Evolutionary conservation across 2,113 vertebrate species (phyloP).

Genomic region (Eubucco bourcierii): DNA sequence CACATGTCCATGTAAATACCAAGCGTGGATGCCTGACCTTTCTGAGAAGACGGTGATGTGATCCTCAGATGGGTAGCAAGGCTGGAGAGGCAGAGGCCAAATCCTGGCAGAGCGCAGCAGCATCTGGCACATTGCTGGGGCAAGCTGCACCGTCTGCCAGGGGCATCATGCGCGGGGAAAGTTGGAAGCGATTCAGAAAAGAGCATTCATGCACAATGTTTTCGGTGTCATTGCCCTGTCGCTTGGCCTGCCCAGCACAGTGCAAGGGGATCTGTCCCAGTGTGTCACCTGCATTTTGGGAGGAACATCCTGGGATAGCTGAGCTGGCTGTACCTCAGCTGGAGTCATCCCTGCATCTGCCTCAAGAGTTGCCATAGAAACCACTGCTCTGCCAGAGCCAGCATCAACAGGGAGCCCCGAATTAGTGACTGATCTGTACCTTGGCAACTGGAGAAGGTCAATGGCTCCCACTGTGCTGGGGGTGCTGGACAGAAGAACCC

Average conservation of each 20-base stretch:
- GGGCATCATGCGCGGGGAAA: rapidly evolving
- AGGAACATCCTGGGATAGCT: slow-evolving; percentile 69
- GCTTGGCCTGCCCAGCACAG: rapidly evolving
- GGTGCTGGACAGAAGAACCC: neutral
- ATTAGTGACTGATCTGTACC: neutral
- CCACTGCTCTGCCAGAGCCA: slow-evolving; percentile 72
- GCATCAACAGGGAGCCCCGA: slow-evolving; percentile 38
- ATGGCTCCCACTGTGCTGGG: neutral
- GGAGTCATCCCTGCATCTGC: slow-evolving; percentile 64
- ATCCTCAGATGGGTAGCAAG: neutral
- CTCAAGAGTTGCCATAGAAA: slow-evolving; percentile 81
- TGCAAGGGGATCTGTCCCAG: rapidly evolving
- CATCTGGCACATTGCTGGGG: rapidly evolving
- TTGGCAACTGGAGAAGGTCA: neutral
- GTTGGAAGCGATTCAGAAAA: neutral
- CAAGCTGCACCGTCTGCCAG: rapidly evolving
- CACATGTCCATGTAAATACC: slow-evolving; percentile 2
- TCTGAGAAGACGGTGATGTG: neutral
- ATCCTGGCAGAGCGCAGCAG: rapidly evolving
- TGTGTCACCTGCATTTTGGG: slow-evolving; percentile 12
- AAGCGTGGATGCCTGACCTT: neutral
- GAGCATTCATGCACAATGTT: neutral
- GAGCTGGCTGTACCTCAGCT: slow-evolving; percentile 58
- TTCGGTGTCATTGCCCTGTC: rapidly evolving
- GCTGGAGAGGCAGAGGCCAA: rapidly evolving